These are phyloP conservation scores for Oreortyx pictus DNA, from an alignment of 2,797 vertebrate species.

Conservation along the genomic window DNA sequence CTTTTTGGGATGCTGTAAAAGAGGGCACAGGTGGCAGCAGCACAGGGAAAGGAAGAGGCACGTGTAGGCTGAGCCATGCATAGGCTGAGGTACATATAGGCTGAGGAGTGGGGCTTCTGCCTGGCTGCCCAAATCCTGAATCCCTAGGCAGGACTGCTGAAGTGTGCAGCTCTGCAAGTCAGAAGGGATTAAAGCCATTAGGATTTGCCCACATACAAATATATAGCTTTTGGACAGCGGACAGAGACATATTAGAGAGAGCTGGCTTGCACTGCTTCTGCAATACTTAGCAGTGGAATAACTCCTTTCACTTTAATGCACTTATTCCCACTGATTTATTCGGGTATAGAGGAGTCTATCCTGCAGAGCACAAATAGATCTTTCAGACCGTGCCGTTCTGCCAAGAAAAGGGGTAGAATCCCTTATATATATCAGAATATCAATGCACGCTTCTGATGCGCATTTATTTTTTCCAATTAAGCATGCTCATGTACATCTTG, in stretches of 20 bases:
- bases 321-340: constrained; percentile 57
- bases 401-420: constrained; percentile 3
- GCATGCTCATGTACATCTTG: background rate
- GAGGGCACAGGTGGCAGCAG: background rate
- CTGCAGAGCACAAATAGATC: background rate
- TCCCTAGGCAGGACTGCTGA: background rate
- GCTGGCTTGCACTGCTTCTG: background rate
- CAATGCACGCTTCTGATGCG: background rate
- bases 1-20: background rate
- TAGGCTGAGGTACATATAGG: background rate
- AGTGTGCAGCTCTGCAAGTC: background rate
- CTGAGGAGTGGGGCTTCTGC: background rate
- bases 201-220: background rate
- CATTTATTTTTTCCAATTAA: background rate
- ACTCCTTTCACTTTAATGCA: constrained; percentile 18
- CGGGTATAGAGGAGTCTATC: background rate
- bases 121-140: background rate
- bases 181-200: background rate
- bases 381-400: background rate
- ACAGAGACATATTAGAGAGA: background rate
- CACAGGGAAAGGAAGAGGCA: background rate
- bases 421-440: background rate
- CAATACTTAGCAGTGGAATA: constrained; percentile 17
- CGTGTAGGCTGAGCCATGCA: background rate
- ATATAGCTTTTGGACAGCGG: background rate